Evolutionary conservation across 2,797 vertebrate genomes (phyloP).

Genomic region (Iguana delicatissima): DNA sequence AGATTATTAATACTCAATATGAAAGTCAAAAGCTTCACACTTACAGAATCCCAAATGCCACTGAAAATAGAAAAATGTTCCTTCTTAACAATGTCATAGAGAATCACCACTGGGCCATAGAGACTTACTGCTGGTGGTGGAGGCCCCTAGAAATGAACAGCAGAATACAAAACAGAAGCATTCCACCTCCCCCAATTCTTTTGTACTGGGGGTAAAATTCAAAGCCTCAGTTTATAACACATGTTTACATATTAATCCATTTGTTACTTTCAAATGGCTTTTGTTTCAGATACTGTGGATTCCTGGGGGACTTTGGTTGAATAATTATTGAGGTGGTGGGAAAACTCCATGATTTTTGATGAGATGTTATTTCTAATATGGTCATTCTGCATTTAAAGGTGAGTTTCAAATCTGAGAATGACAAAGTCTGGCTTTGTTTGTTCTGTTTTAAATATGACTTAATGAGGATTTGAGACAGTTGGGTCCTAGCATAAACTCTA

Average conservation of each 20-base stretch:
- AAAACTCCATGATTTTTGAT: background rate
- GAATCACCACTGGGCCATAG: background rate
- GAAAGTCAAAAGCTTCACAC: constrained; percentile 45
- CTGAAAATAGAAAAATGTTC: constrained; percentile 44
- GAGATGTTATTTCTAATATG: background rate
- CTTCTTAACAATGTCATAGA: constrained; percentile 16
- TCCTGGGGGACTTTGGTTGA: background rate
- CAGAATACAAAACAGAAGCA: constrained; percentile 14
- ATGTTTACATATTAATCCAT: background rate
- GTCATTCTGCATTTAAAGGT: background rate
- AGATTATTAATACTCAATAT: background rate
- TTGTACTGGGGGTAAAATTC: background rate
- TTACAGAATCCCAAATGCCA: constrained; percentile 37
- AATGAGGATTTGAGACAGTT: background rate
- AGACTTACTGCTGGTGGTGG: background rate
- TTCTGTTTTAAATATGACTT: background rate
- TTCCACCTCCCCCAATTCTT: constrained; percentile 37
- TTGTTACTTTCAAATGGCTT: background rate
- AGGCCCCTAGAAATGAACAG: background rate
- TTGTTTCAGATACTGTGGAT: background rate
- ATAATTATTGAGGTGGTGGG: background rate
- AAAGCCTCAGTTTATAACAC: background rate
- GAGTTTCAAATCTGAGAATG: background rate
- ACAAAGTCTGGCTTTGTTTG: too few relatives aligned
- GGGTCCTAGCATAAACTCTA: background rate